Evolutionary conservation across 2,888 invertebrate genomes (phyloP).

Genomic region (Troides oblongomaculatus): DNA sequence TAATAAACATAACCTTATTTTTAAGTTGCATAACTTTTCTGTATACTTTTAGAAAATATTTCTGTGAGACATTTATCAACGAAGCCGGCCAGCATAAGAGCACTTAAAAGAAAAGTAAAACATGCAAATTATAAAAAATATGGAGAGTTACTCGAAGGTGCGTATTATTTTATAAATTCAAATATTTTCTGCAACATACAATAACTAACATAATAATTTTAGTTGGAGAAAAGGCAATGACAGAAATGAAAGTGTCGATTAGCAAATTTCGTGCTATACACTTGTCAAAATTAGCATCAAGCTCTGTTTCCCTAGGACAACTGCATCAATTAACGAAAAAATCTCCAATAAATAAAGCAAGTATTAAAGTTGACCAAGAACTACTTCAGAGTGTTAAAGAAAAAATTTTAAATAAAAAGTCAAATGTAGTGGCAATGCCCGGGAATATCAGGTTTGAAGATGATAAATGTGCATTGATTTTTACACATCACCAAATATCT

Average conservation of each 20-base stretch:
- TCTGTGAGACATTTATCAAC: conserved; percentile 66
- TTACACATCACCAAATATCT: conserved; percentile 58
- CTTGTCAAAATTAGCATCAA: conserved; percentile 82
- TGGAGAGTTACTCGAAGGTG: conserved; percentile 86
- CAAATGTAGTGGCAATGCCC: conserved; percentile 34
- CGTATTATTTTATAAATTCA: conserved; percentile 32
- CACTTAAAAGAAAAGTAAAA: conserved; percentile 67
- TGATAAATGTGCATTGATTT: conserved; percentile 71
- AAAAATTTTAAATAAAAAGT: conserved; percentile 58
- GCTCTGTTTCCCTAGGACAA: conserved; percentile 79
- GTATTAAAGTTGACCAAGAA: conserved; percentile 65
- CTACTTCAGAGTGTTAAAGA: conserved; percentile 67
- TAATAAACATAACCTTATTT: conserved; percentile 48
- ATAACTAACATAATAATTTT: conserved; percentile 36
- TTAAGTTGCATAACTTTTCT: conserved; percentile 65
- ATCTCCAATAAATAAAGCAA: conserved; percentile 41
- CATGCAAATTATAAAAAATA: conserved; percentile 78
- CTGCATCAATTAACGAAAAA: conserved; percentile 77
- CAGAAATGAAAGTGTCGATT: conserved; percentile 84
- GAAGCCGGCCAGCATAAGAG: conserved; percentile 61
- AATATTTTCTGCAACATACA: conserved; percentile 2
- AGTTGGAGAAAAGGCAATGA: conserved; percentile 83
- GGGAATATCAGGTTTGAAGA: conserved; percentile 56
- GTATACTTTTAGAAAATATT: conserved; percentile 57
- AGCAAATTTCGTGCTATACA: conserved; percentile 84